Percentiles rank a stretch among this genome's conserved stretches.
phyloP scores from a whole-genome alignment of 2,797 vertebrate species.

The Gallinago solitaria region DNA sequence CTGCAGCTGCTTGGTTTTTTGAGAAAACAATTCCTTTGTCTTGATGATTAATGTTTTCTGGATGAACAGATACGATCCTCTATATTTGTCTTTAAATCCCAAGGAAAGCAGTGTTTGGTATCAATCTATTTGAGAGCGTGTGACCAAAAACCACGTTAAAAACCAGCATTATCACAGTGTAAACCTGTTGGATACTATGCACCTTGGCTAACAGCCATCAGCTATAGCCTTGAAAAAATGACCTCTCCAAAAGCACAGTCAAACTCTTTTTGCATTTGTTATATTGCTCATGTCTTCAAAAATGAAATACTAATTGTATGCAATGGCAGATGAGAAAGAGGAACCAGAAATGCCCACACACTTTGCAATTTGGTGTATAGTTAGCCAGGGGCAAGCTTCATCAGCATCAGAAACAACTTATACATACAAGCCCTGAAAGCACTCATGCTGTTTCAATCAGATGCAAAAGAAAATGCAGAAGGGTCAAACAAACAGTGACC shows the following conservation, averaged over 20 bases:
- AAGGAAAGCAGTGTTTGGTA: neutral
- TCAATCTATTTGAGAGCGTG: neutral
- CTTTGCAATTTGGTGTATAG: neutral
- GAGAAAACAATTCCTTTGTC: neutral
- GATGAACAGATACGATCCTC: neutral
- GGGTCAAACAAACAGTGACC: neutral
- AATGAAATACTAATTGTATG: neutral
- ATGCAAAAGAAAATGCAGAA: neutral
- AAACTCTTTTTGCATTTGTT: neutral
- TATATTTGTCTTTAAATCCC: neutral
- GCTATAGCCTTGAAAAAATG: neutral
- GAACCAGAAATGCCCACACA: neutral
- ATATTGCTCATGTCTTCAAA: neutral
- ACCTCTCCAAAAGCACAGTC: neutral
- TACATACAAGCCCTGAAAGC: neutral
- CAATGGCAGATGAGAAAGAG: neutral
- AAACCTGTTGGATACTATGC: rapidly evolving
- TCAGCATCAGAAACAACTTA: neutral
- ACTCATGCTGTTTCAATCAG: neutral
- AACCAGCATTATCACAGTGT: rapidly evolving
- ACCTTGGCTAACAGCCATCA: neutral
- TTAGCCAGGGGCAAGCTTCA: neutral
- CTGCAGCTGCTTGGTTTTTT: neutral
- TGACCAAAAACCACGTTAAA: neutral
- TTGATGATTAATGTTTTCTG: neutral